A percentile compares a stretch with the other conserved stretches of the same genome.
Conservation (phyloP, 2,888 invertebrate genomes). For the Marronus borbonicus region DNA sequence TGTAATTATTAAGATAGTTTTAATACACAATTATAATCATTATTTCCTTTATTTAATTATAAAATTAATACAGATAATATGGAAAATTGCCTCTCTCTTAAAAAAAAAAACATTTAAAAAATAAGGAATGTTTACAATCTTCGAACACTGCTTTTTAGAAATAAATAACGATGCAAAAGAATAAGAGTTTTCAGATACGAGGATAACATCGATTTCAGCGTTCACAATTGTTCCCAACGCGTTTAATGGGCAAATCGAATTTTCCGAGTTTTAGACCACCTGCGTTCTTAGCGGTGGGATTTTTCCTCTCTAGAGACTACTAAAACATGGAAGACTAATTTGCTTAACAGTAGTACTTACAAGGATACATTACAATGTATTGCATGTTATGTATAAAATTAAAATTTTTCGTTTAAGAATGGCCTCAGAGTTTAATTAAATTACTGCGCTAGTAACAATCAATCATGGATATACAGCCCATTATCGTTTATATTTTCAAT, state of each 20-base stretch:
- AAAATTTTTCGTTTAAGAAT: too few species aligned
- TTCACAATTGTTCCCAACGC: constrained; percentile 63
- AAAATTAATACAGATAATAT: too few species aligned
- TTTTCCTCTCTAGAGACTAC: constrained; percentile 28
- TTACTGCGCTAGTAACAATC: not conserved
- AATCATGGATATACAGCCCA: not conserved
- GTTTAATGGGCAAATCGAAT: constrained; percentile 68
- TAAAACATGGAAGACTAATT: constrained; percentile 3
- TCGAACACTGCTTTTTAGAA: too few species aligned
- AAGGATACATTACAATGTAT: too few species aligned
- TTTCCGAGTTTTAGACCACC: constrained; percentile 64
- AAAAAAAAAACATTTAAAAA: too few species aligned
- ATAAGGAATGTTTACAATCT: too few species aligned
- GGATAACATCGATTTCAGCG: constrained; percentile 17
- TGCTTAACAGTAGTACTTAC: not conserved
- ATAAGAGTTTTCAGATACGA: not conserved
- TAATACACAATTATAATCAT: too few species aligned
- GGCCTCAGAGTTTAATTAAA: not conserved
- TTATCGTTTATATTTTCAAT: not conserved
- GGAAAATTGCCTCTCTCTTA: too few species aligned
- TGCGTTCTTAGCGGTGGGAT: constrained; percentile 58
- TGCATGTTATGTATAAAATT: too few species aligned
- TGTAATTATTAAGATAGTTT: too few species aligned
- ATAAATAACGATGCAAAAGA: not conserved
- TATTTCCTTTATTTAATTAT: too few species aligned